These are phyloP conservation scores for Conger conger DNA, from an alignment of 2,113 vertebrate species.

Conservation along the genomic window DNA sequence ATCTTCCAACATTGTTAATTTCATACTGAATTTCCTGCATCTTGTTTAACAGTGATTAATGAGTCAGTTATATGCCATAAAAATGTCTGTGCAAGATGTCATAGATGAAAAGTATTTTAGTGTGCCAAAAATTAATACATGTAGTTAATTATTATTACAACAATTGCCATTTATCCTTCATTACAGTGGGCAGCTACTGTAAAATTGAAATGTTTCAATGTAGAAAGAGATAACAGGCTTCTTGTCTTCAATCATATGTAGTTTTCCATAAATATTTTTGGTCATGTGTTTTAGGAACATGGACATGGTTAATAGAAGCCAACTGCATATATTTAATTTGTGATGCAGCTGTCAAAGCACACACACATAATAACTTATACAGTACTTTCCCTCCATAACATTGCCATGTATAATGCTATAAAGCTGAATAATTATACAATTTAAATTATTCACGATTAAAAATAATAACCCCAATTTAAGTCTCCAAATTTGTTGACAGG, in stretches of 20 bases:
- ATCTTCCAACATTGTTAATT: not conserved
- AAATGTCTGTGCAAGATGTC: conserved; percentile 13
- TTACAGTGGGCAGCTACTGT: conserved; percentile 40
- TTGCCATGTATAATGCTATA: no score
- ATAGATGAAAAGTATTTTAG: conserved; percentile 1
- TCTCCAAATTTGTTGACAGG: no score
- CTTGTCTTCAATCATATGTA: conserved; percentile 13
- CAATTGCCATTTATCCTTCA: conserved; percentile 35
- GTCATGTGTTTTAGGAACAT: not conserved
- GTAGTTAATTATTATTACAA: conserved; percentile 37
- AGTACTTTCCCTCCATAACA: no score
- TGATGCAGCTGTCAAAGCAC: no score
- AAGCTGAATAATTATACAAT: no score
- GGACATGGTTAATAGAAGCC: not conserved
- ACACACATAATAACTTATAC: no score
- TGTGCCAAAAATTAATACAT: conserved; percentile 27
- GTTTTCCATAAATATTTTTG: not conserved
- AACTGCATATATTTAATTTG: conserved; percentile 5
- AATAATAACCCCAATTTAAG: no score
- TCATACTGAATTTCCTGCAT: not conserved
- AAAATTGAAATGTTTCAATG: conserved; percentile 38
- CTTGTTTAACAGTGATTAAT: conserved; percentile 18
- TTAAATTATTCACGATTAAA: no score
- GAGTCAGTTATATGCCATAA: not conserved
- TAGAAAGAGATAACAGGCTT: conserved; percentile 32